Evolutionary conservation across 2,113 vertebrate genomes (phyloP).

Genomic region (Petromus typicus): DNA sequence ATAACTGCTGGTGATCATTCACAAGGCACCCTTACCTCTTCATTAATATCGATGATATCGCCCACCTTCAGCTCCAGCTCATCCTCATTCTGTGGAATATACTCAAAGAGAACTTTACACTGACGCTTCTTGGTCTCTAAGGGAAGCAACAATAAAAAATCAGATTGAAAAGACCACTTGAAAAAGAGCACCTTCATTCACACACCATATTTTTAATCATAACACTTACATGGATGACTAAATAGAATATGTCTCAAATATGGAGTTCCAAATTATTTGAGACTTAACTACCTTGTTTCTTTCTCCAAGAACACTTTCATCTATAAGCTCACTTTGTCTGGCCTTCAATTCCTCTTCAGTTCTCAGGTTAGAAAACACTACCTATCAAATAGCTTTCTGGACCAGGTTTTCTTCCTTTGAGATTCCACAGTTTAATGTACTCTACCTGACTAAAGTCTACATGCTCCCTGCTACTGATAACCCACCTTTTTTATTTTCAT

Average conservation of each 20-base stretch:
- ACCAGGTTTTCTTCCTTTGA: background rate
- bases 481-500: background rate
- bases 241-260: background rate
- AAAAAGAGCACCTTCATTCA: background rate
- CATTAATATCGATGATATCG: constrained; percentile 92
- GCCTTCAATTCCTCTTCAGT: background rate
- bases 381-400: background rate
- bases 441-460: background rate
- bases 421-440: background rate
- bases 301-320: background rate
- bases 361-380: background rate
- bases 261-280: background rate
- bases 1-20: background rate
- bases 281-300: background rate
- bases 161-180: background rate
- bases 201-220: background rate
- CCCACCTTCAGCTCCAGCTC: constrained; percentile 95
- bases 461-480: background rate
- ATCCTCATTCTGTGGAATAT: constrained; percentile 95
- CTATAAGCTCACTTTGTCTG: background rate
- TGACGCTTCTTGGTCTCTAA: constrained; percentile 92
- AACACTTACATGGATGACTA: background rate
- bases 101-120: constrained; percentile 94
- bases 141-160: constrained; percentile 48
- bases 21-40: constrained; percentile 90